These are phyloP conservation scores for Heliconius ismenius DNA, from an alignment of 2,888 invertebrate species.

Conservation along the genomic window DNA sequence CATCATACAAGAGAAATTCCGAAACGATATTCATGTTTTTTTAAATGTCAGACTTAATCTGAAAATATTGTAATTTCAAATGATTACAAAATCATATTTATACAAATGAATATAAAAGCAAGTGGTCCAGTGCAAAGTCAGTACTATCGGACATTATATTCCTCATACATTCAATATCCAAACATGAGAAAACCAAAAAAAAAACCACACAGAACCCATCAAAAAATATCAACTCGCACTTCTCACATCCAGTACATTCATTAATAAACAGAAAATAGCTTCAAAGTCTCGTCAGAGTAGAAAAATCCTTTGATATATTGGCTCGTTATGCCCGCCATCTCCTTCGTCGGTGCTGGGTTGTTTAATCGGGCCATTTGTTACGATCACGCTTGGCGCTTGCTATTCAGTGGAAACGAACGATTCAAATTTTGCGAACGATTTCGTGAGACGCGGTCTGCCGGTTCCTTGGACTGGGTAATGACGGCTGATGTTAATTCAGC, in stretches of 20 bases:
- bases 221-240: neutral
- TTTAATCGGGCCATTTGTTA: slow-evolving; percentile 80
- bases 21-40: no score
- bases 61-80: no score
- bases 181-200: neutral
- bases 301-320: slow-evolving; percentile 81
- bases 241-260: slow-evolving; percentile 35
- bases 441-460: slow-evolving; percentile 50
- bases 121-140: no score
- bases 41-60: no score
- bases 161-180: neutral
- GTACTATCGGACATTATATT: no score
- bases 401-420: slow-evolving; percentile 67
- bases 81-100: no score
- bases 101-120: no score
- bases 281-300: slow-evolving; percentile 64
- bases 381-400: slow-evolving; percentile 72
- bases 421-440: slow-evolving; percentile 71
- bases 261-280: slow-evolving; percentile 65
- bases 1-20: no score
- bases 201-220: neutral
- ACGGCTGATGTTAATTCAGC: slow-evolving; percentile 40
- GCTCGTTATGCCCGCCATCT: slow-evolving; percentile 79
- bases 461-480: slow-evolving; percentile 43
- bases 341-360: slow-evolving; percentile 69